Conservation (phyloP, 2,113 vertebrate species). For the Ellobius talpinus region DNA sequence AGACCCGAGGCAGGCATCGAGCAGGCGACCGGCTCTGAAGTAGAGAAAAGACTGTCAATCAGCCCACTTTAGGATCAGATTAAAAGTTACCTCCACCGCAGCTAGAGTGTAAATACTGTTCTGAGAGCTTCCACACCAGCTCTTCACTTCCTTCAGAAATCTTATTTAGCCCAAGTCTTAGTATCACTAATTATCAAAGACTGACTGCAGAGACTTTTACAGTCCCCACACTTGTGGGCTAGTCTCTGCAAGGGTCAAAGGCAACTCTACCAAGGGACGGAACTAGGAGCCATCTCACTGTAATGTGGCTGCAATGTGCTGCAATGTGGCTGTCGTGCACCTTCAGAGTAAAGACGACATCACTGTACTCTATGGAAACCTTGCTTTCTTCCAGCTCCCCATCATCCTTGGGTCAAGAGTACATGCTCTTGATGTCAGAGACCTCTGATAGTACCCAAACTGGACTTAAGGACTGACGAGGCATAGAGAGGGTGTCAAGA, state of each 20-base stretch:
- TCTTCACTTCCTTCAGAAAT: conserved; percentile 26
- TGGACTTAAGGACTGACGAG: not conserved
- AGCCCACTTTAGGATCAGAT: conserved; percentile 53
- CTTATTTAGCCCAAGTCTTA: conserved; percentile 37
- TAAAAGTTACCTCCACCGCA: conserved; percentile 49
- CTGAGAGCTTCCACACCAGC: conserved; percentile 70
- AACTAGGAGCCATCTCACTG: not conserved
- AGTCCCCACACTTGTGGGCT: not conserved
- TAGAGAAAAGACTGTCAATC: not conserved
- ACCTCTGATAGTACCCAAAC: not conserved
- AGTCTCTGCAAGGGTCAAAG: not conserved
- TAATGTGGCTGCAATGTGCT: too few relatives aligned
- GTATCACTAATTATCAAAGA: not conserved
- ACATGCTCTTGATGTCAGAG: conserved; percentile 1
- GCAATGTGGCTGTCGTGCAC: not conserved
- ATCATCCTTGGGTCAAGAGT: not conserved
- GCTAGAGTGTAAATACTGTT: conserved; percentile 72
- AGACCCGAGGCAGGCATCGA: not conserved
- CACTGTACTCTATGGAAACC: not conserved
- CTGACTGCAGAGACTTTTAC: not conserved
- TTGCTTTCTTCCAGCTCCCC: not conserved
- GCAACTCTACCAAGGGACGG: not conserved
- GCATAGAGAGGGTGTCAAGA: not conserved
- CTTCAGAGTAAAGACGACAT: conserved; percentile 55
- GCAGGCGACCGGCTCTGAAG: conserved; percentile 21